Evolutionary conservation across 2,888 invertebrate species (phyloP).

Genomic region (Spodoptera exigua): DNA sequence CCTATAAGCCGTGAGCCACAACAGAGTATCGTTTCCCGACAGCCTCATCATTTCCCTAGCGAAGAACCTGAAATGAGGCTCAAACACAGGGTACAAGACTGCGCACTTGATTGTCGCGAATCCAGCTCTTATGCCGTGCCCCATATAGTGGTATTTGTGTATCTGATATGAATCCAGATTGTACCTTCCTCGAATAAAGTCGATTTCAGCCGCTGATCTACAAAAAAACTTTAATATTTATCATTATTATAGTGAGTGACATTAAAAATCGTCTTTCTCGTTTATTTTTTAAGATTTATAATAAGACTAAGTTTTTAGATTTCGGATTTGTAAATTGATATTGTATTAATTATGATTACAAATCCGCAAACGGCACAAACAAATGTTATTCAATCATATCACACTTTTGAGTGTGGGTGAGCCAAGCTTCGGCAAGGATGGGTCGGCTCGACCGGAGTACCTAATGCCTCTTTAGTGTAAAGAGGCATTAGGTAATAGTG

Average conservation of each 20-base stretch:
- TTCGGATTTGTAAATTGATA: too few species aligned
- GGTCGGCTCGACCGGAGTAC: too few species aligned
- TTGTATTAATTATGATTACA: fast-evolving
- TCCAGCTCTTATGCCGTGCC: conserved; percentile 63
- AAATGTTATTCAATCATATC: too few species aligned
- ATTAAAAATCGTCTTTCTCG: too few species aligned
- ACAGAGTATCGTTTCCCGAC: conserved; percentile 76
- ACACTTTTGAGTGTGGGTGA: too few species aligned
- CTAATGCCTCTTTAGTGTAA: too few species aligned
- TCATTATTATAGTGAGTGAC: too few species aligned
- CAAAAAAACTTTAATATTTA: conserved; percentile 28
- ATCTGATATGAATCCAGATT: conserved; percentile 73
- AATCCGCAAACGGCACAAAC: not conserved
- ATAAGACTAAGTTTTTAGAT: too few species aligned
- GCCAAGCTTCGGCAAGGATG: too few species aligned
- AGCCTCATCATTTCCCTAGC: conserved; percentile 90
- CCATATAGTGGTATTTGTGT: conserved; percentile 73
- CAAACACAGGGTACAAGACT: conserved; percentile 89
- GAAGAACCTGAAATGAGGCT: conserved; percentile 87
- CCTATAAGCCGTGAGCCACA: conserved; percentile 81
- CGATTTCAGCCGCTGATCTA: conserved; percentile 76
- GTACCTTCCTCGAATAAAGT: conserved; percentile 73
- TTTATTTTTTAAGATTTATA: too few species aligned
- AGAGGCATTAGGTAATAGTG: too few species aligned
- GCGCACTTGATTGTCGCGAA: conserved; percentile 70